phyloP scores from a whole-genome alignment of 2,888 invertebrate species.

The Xanthorhoe designata region DNA sequence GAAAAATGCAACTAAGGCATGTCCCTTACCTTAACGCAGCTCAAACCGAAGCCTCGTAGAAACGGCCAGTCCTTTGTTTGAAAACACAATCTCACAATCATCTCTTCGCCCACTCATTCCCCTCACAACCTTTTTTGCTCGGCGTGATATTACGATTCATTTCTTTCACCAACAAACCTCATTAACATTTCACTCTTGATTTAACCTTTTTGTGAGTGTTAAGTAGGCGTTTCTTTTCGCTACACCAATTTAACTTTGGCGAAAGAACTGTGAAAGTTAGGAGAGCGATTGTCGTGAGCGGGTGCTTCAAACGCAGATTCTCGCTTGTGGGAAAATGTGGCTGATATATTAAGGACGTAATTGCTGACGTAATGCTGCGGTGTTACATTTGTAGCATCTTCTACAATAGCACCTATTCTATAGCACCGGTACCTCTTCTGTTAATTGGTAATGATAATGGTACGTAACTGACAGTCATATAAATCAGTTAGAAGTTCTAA shows the following conservation, averaged over 20 bases:
- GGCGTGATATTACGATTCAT: slow-evolving; percentile 19
- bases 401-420: too few relatives aligned
- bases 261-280: slow-evolving; percentile 37
- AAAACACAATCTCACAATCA: neutral
- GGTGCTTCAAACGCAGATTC: slow-evolving; percentile 26
- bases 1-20: too few relatives aligned
- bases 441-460: too few relatives aligned
- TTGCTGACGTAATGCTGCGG: neutral
- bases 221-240: slow-evolving; percentile 42
- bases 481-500: too few relatives aligned
- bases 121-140: slow-evolving; percentile 10
- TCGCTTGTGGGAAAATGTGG: neutral
- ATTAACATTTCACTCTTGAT: slow-evolving; percentile 43
- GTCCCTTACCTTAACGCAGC: too few relatives aligned
- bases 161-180: slow-evolving; percentile 38
- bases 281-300: slow-evolving; percentile 30
- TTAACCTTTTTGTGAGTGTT: slow-evolving; percentile 44
- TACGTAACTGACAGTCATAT: too few relatives aligned
- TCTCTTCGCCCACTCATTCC: neutral
- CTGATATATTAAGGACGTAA: neutral
- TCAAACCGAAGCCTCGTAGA: neutral
- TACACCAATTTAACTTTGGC: slow-evolving; percentile 45
- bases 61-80: neutral
- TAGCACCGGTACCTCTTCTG: too few relatives aligned
- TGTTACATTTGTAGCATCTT: neutral